Evolutionary conservation across 1,140 invertebrate genomes (phyloP).

Genomic region (Drosophila equinoxialis): DNA sequence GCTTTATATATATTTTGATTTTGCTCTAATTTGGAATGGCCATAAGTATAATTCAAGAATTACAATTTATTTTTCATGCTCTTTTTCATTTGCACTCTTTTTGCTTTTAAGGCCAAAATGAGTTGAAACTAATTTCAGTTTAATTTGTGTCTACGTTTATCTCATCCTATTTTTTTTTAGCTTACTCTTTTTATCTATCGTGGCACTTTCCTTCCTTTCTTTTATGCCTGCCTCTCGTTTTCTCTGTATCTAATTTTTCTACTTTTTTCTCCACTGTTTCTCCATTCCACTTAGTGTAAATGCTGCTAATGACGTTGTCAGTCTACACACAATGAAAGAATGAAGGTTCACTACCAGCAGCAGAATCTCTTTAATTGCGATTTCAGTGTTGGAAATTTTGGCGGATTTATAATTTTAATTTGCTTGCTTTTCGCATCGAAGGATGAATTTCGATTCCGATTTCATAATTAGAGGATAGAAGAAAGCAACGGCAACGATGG

Average conservation of each 20-base stretch:
- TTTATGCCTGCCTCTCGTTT: slow-evolving; percentile 27
- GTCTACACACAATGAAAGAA: slow-evolving; percentile 10
- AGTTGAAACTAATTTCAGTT: slow-evolving; percentile 80
- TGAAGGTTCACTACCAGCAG: slow-evolving; percentile 40
- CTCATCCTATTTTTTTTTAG: slow-evolving; percentile 32
- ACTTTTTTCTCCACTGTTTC: slow-evolving; percentile 63
- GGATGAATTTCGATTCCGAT: slow-evolving; percentile 69
- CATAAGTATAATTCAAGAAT: neutral
- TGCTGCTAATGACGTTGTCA: slow-evolving; percentile 79
- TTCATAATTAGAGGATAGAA: slow-evolving; percentile 55
- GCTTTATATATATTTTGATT: too few relatives aligned
- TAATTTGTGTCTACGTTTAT: slow-evolving; percentile 75
- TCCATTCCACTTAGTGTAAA: slow-evolving; percentile 77
- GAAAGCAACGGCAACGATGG: slow-evolving; percentile 3
- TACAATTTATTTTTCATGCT: neutral
- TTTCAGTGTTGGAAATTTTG: slow-evolving; percentile 69
- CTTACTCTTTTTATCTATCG: slow-evolving; percentile 13
- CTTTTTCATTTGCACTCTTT: neutral
- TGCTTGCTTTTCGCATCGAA: slow-evolving; percentile 58
- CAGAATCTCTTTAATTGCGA: slow-evolving; percentile 53
- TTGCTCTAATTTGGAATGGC: too few relatives aligned
- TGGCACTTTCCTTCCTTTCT: slow-evolving; percentile 29
- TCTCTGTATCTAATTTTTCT: slow-evolving; percentile 26
- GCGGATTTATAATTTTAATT: slow-evolving; percentile 80
- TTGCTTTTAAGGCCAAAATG: slow-evolving; percentile 36